A percentile compares a stretch with the other conserved stretches of the same genome.
Evolutionary conservation across 2,113 vertebrate genomes (phyloP).

Genomic region (Raja brachyura): DNA sequence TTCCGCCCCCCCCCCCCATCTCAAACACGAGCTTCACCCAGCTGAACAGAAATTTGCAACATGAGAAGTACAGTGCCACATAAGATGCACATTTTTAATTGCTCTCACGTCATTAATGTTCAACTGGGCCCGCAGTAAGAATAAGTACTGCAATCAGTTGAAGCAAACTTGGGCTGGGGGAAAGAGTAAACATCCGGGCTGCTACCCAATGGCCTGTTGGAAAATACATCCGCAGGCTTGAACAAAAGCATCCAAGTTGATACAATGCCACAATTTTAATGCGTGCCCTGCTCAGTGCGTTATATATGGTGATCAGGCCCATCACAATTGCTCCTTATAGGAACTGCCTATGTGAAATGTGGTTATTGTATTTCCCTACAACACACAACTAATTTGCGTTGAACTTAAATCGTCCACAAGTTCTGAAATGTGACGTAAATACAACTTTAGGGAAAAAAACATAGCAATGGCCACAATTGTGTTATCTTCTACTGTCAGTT

Average conservation of each 20-base stretch:
- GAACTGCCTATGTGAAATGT: too few species aligned
- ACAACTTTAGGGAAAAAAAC: background rate
- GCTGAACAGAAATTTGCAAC: background rate
- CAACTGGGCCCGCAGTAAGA: background rate
- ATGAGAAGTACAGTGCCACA: background rate
- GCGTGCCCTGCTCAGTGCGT: too few species aligned
- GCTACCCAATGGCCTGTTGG: background rate
- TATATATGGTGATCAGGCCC: background rate
- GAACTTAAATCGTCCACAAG: background rate
- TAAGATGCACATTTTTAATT: background rate
- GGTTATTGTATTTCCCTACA: background rate
- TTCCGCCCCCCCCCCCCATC: too few species aligned
- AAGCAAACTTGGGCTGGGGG: background rate
- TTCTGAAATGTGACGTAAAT: background rate
- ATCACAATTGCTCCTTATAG: background rate
- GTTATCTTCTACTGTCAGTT: background rate
- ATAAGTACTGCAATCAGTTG: background rate
- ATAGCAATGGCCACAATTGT: background rate
- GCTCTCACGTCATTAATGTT: background rate
- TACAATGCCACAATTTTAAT: background rate
- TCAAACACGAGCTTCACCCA: background rate
- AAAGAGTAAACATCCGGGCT: background rate
- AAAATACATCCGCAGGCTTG: background rate
- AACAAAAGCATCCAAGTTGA: background rate
- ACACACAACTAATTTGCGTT: background rate